These are phyloP conservation scores for Reinhardtius hippoglossoides DNA, from an alignment of 2,113 vertebrate genomes.

Conservation along the genomic window DNA sequence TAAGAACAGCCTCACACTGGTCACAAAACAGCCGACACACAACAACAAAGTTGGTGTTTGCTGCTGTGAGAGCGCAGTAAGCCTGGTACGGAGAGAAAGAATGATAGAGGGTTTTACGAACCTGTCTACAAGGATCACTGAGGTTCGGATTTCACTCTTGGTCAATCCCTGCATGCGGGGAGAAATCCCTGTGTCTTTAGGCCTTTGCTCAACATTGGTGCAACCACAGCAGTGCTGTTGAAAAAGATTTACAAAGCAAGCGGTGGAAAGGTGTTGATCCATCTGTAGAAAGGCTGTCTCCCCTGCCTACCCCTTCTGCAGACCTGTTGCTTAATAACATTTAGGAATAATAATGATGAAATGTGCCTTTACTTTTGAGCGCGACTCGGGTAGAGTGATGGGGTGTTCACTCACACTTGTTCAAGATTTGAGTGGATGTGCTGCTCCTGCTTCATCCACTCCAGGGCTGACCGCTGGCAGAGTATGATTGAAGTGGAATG, in stretches of 20 bases:
- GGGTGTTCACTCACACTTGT: slow-evolving; percentile 41
- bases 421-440: slow-evolving; percentile 42
- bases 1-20: not conserved
- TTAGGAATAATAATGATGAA: slow-evolving; percentile 28
- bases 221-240: not conserved
- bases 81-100: not conserved
- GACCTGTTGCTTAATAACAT: not conserved
- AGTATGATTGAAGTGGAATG: slow-evolving; percentile 68
- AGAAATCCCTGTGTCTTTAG: slow-evolving; percentile 8
- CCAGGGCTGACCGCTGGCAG: slow-evolving; percentile 44
- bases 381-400: not conserved
- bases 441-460: slow-evolving; percentile 43
- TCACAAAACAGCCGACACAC: not conserved
- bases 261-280: slow-evolving; percentile 4
- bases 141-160: not conserved
- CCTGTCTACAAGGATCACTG: not conserved
- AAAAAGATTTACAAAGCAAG: slow-evolving; percentile 3
- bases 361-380: slow-evolving; percentile 6
- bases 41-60: not conserved
- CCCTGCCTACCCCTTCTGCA: not conserved
- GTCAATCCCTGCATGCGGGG: not conserved
- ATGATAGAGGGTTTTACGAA: not conserved
- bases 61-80: not conserved
- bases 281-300: slow-evolving; percentile 2
- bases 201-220: not conserved